Base-by-base conservation (phyloP, 2,797 vertebrate species). In the Schizopygopsis pylzovi region DNA sequence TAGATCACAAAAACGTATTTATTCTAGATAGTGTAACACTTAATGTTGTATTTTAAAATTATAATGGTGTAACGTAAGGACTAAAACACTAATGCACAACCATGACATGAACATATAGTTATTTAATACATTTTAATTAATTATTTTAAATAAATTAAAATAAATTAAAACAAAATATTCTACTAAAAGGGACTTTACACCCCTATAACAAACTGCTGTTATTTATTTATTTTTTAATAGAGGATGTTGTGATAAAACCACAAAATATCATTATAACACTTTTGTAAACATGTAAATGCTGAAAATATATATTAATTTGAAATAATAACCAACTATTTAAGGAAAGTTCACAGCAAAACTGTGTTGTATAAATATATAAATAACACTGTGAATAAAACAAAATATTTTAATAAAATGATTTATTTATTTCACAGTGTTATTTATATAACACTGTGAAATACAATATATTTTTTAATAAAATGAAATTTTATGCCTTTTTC, bases 211-310 rank as follows among this genome's bases (percentile, higher is more conserved):
- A 75, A 83, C 67, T 52, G 6, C 20, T 49, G 61, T 33, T 33
- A 2, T 33, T 33, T 33, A 33, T 33, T 33, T 33, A 33, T 33
- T 33, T 33, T 33, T 33, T 33, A 33, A 33, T 33, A 33, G 6
- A 65, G 12, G 59, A 12, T 6, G 12, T 4, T 25, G 9, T 59
- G n/a, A 87, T 61, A 0, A 89, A 86, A n/a, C 89, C 87, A 87
- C 79, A 33, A 41, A 22, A 70, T 47, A 89, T 56, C 18, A 4
- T 22, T 54, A 56, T 25, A 73, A 43, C 4, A 16, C 25, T 13
- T 12, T 15, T 3, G 12, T 3, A 20, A 65, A 43, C 25, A 33
- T 65, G 6, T 7, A 16, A 75, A 45, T 0, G 7, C 0, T 43
- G 13, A 81, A 54, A 25, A 45, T 13, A 4, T 18, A 13, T 13